Evolutionary conservation across 2,888 invertebrate genomes (phyloP).

Genomic region (Frankliniella intonsa): DNA sequence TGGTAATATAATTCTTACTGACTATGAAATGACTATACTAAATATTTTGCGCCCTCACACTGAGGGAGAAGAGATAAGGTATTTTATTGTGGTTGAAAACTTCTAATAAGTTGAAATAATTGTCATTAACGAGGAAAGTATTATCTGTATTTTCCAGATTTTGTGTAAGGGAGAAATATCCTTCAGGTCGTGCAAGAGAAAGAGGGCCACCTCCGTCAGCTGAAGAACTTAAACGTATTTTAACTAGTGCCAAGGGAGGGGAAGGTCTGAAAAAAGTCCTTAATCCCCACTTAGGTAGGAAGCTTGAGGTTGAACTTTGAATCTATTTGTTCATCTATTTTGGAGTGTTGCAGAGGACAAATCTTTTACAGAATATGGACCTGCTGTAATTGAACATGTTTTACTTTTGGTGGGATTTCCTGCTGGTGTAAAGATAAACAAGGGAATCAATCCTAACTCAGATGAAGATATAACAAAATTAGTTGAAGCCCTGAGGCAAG

Average conservation of each 20-base stretch:
- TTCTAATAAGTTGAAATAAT: not conserved
- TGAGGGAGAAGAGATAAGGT: conserved; percentile 82
- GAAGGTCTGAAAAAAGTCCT: conserved; percentile 76
- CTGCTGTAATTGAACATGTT: conserved; percentile 88
- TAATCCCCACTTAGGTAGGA: conserved; percentile 68
- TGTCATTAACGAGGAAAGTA: not conserved
- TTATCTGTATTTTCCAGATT: conserved; percentile 54
- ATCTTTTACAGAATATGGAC: conserved; percentile 70
- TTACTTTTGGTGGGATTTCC: conserved; percentile 65
- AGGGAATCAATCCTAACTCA: conserved; percentile 57
- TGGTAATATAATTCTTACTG: conserved; percentile 93
- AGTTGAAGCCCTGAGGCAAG: conserved; percentile 61
- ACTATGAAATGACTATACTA: conserved; percentile 81
- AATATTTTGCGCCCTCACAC: conserved; percentile 88
- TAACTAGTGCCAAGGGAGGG: conserved; percentile 62
- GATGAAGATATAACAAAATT: conserved; percentile 59
- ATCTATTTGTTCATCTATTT: no score
- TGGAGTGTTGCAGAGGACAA: conserved; percentile 21
- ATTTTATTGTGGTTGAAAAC: conserved; percentile 36
- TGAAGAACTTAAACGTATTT: conserved; percentile 55
- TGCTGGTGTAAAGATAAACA: conserved; percentile 56
- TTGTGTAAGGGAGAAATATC: conserved; percentile 90
- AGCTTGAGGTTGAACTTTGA: conserved; percentile 4
- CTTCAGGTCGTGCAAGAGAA: conserved; percentile 68
- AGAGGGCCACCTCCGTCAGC: conserved; percentile 52